Conservation (phyloP, 2,113 vertebrate species). For the Emydura subglobosa region DNA sequence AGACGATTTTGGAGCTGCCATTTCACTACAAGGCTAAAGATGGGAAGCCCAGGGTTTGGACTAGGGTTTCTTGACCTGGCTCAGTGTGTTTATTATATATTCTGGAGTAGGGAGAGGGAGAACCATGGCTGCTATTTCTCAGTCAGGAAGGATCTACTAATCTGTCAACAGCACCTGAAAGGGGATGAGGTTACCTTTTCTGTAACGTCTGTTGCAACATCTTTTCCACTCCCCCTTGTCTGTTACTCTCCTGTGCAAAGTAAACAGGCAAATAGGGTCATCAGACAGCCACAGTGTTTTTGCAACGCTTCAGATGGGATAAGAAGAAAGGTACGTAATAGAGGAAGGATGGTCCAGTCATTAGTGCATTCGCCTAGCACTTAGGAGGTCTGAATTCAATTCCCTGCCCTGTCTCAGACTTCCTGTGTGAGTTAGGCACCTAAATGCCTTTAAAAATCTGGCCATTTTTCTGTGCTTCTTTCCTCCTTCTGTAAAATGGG, state of each 20-base stretch:
- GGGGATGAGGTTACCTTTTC: not conserved
- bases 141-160: not conserved
- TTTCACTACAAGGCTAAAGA: not conserved
- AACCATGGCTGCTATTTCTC: not conserved
- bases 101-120: not conserved
- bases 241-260: not conserved
- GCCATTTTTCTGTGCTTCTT: not conserved
- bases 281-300: not conserved
- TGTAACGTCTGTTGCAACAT: not conserved
- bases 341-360: rapidly evolving
- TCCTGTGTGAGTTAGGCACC: not conserved
- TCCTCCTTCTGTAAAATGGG: constrained; percentile 16
- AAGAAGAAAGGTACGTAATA: not conserved
- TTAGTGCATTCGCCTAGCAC: not conserved
- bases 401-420: not conserved
- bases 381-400: not conserved
- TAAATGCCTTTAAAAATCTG: not conserved
- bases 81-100: not conserved
- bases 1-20: not conserved
- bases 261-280: not conserved
- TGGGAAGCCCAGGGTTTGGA: not conserved
- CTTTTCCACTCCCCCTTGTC: not conserved
- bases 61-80: not conserved
- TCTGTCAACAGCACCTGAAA: not conserved
- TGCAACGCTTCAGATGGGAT: not conserved